These are phyloP conservation scores for Dasysyrphus tricinctus DNA, from an alignment of 2,888 invertebrate genomes.

Conservation along the genomic window DNA sequence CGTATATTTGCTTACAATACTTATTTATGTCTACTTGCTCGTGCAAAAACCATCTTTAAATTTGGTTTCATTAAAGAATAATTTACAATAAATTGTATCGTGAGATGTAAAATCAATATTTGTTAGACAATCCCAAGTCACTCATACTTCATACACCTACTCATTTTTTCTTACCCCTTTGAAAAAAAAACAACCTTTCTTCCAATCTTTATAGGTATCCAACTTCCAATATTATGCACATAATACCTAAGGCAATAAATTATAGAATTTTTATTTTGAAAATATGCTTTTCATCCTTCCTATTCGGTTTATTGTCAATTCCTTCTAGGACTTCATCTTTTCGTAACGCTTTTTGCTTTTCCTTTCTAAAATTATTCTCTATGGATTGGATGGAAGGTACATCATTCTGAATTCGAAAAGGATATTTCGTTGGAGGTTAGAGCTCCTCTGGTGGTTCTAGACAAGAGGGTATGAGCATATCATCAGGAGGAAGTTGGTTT, in stretches of 20 bases:
- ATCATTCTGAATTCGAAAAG: not conserved
- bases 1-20: too few relatives aligned
- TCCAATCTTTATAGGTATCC: not conserved
- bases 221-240: not conserved
- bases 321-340: slow-evolving; percentile 28
- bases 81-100: too few relatives aligned
- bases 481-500: slow-evolving; percentile 7
- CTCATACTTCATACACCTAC: too few relatives aligned
- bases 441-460: not conserved
- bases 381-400: not conserved
- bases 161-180: not conserved
- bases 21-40: too few relatives aligned
- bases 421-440: not conserved
- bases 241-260: slow-evolving; percentile 33
- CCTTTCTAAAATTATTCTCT: not conserved
- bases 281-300: not conserved
- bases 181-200: not conserved
- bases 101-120: too few relatives aligned
- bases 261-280: slow-evolving; percentile 17
- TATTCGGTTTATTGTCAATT: slow-evolving; percentile 10
- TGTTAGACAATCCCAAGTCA: too few relatives aligned
- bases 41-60: too few relatives aligned
- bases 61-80: too few relatives aligned
- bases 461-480: not conserved
- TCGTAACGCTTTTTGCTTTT: not conserved